Evolutionary conservation across 2,888 invertebrate genomes (phyloP).

Genomic region (Pocota personata): DNA sequence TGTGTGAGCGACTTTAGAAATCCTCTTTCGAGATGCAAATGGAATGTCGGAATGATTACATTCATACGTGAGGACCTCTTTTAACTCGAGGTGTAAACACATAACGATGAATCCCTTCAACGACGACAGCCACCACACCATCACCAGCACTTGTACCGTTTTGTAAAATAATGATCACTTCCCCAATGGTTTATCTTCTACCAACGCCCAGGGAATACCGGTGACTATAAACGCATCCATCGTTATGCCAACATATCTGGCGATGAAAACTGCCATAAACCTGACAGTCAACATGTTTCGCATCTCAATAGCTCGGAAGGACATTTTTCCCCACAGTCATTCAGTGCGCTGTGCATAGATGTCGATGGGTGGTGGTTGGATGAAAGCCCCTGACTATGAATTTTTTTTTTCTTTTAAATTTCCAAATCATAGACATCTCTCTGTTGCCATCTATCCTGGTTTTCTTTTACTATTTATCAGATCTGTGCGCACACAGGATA

Average conservation of each 20-base stretch:
- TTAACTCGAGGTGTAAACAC: conserved; percentile 59
- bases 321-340: conserved; percentile 2
- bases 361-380: background rate
- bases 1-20: conserved; percentile 45
- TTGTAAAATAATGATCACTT: conserved; percentile 66
- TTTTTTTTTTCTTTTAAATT: conserved; percentile 22
- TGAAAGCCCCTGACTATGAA: background rate
- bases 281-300: conserved; percentile 69
- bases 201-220: conserved; percentile 2
- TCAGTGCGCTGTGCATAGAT: background rate
- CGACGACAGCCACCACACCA: background rate
- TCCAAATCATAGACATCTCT: conserved; percentile 52
- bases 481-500: conserved; percentile 16
- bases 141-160: conserved; percentile 34
- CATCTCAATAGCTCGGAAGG: conserved; percentile 50
- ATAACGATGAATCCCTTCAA: conserved; percentile 53
- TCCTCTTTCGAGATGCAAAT: conserved; percentile 65
- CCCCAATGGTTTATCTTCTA: conserved; percentile 9
- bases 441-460: conserved; percentile 31
- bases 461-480: conserved; percentile 48
- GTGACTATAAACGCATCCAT: conserved; percentile 66
- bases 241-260: conserved; percentile 50
- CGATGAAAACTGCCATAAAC: conserved; percentile 62
- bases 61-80: conserved; percentile 65
- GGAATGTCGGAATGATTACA: conserved; percentile 69